Evolutionary conservation across 37 sponge, comb jelly and placozoan species (phyloP).

Genomic region (Hexactinellida sp.): DNA sequence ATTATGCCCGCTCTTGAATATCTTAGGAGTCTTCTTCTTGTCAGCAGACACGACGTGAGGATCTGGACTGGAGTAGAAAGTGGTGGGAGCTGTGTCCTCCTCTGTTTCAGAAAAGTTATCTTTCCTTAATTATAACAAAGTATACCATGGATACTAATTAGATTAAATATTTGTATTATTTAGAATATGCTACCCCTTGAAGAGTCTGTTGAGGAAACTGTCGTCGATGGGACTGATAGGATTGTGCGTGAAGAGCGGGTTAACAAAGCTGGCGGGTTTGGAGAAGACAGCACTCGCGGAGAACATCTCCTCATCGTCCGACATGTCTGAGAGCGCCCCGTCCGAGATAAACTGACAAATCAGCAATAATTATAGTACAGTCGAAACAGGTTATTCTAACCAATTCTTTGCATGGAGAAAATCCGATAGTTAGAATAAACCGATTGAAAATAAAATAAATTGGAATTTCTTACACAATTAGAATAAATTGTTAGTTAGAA

Average conservation of each 20-base stretch:
- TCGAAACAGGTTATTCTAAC: neutral
- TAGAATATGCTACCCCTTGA: neutral
- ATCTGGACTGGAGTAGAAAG: neutral
- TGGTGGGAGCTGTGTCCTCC: neutral
- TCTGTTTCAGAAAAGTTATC: neutral
- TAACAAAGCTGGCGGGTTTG: neutral
- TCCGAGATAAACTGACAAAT: neutral
- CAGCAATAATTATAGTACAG: neutral
- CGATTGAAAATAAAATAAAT: too few species aligned
- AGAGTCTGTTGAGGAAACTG: neutral
- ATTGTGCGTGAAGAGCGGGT: neutral
- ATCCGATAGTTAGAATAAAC: too few species aligned
- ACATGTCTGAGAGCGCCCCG: neutral
- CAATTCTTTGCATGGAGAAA: too few species aligned
- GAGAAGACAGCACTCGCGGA: slow-evolving; percentile 10
- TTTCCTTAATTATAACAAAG: neutral
- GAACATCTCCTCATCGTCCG: neutral
- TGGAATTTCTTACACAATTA: neutral
- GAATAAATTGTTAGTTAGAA: too few species aligned
- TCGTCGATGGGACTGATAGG: neutral
- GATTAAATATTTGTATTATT: neutral
- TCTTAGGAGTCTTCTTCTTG: neutral
- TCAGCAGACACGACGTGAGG: neutral
- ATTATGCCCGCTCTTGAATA: neutral
- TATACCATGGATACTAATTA: neutral